Evolutionary conservation across 2,113 vertebrate species (phyloP), one percentile per base, ranked within the genome.

Genomic region (Centropus bengalensis): DNA sequence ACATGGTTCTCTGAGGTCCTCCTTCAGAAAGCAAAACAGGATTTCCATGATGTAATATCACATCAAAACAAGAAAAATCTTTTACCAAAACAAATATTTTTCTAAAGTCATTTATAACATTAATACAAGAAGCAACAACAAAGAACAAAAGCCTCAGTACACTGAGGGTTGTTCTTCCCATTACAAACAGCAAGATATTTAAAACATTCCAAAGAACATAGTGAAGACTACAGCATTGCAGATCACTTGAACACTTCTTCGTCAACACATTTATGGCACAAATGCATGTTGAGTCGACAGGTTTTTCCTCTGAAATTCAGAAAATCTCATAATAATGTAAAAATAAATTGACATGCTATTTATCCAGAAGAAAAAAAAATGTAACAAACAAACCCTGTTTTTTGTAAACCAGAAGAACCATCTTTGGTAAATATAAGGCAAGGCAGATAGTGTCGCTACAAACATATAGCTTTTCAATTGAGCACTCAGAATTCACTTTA

Each of bases 1-100:
- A 96, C 98, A 98, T 76, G 98, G 94, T 95, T 99, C 99, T 96
- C 99, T 97, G 91, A 99, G 96, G 90, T 99, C 99, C 95, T 99
- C 99, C 99, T 99, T 95, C 64, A 96, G 54, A 76, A 75, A 93
- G 92, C 32, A 90, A 87, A 87, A 67, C 36, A 82, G 32, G 33
- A 85, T 49, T 91, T 56, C 33, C 56, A 64, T 80, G 26, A 81
- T 24, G 8, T 23, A 77, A 17, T 36, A 73, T 59, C 30, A 67
- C 16, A 73, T 62, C 5, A 32, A 45, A 79, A 28, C 19, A 86
- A 68, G 24, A 92, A 40, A 13, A 24, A 40, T 2, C 7, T 74
- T 89, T 81, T 62, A 71, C 14, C 44, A 88, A 70, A 73, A 20
- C 33, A 80, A 77, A 1, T 21, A 54, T 12, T 73, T 73, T 91